phyloP scores from a whole-genome alignment of 2,797 vertebrate species.

The Alosa sapidissima region DNA sequence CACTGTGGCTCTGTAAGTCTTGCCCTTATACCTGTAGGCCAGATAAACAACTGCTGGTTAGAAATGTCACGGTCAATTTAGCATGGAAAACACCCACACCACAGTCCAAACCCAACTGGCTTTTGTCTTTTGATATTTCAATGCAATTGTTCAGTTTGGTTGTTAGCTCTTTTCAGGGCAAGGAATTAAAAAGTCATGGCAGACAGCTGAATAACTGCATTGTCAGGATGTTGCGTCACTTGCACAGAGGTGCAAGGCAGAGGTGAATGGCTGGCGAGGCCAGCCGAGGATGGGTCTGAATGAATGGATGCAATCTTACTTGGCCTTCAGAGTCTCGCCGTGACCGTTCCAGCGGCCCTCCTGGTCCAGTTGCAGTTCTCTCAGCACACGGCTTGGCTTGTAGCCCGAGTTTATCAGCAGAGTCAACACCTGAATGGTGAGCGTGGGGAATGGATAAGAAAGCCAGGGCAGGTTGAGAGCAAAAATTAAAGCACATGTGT shows the following conservation, averaged over 20 bases:
- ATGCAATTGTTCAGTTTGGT: background rate
- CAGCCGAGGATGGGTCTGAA: background rate
- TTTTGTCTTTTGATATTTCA: background rate
- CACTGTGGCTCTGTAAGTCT: slow-evolving; percentile 96
- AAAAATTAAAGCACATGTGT: background rate
- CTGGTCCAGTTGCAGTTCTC: slow-evolving; percentile 95
- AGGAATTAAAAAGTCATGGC: background rate
- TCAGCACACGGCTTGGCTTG: slow-evolving; percentile 94
- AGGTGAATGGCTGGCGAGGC: background rate
- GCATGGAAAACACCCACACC: slow-evolving; percentile 29
- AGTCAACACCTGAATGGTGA: slow-evolving; percentile 82
- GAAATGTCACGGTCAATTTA: slow-evolving; percentile 41
- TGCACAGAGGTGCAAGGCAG: background rate
- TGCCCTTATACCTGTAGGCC: slow-evolving; percentile 90
- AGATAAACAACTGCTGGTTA: slow-evolving; percentile 21
- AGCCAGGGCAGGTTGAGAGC: background rate
- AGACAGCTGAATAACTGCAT: background rate
- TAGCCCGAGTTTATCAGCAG: slow-evolving; percentile 96
- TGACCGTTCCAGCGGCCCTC: slow-evolving; percentile 94
- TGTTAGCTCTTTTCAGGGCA: slow-evolving; percentile 27
- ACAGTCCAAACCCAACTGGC: background rate
- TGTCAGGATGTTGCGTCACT: background rate
- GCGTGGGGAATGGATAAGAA: background rate
- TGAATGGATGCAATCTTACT: slow-evolving; percentile 76
- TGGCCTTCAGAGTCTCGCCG: slow-evolving; percentile 96